Base-by-base conservation (phyloP, 1,140 invertebrate species). In the Drosophila rhopaloa region DNA sequence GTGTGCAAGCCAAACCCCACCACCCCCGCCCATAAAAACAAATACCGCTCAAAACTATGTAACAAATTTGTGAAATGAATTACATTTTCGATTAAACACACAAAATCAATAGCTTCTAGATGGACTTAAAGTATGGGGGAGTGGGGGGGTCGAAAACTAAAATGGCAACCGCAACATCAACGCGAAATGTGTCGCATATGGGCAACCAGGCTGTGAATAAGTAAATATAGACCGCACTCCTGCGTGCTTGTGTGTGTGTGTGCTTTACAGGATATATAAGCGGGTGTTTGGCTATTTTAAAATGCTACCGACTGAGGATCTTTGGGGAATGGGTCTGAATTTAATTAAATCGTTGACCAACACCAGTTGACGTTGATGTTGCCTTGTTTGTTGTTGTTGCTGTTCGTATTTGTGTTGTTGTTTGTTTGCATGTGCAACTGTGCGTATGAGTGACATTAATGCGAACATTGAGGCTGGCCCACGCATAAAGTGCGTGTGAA, bases 391-490 rank as follows among this genome's bases (percentile, higher is more conserved):
- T 46, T 19, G 47, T 61, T 37, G 47, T 41, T 47, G 24, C 41
- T 65, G 60, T 27, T 56, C 24, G 16, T 41, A 11, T 32, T 32
- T 53, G 24, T 56, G 48, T 53, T 47, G 27, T 58, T 77, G 68
- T 73, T 76, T 81, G 81, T 58, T 50, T 84, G 83, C 75, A 79
- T 88, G 82, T 84, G 84, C 84, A 89, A 89, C 84, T 88, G 84
- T 88, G 83, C 80, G 83, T 88, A 89, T 88, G 84, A 88, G 83
- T 80, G 76, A 89, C 84, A 89, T 89, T 89, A 89, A 89, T 89
- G 84, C 68, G 84, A 78, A 84, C 80, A 83, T 77, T 74, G 70
- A 65, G 62, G 83, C 70, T 68, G 57, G 61, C 54, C 79, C 53
- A 76, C 79, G 66, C 68, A 71, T n/a, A 47, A 50, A 41, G 43